A percentile compares a stretch with the other conserved stretches of the same genome.
These are phyloP conservation scores for Synanthedon andrenaeformis DNA, from an alignment of 2,888 invertebrate genomes.

Conservation along the genomic window DNA sequence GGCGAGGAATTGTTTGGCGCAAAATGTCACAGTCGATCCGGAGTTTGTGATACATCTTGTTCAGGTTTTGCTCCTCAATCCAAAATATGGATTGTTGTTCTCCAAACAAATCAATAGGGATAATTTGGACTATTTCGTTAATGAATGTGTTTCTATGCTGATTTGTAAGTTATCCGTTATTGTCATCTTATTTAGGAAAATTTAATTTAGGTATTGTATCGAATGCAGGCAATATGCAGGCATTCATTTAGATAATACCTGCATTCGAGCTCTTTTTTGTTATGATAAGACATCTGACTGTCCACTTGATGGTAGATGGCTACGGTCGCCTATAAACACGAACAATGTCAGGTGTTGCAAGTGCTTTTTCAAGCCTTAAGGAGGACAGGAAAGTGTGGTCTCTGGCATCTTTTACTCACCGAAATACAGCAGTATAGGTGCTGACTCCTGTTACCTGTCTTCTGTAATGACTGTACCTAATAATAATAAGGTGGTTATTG, in stretches of 20 bases:
- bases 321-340: too few relatives aligned
- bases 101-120: conserved; percentile 52
- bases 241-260: background rate
- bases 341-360: too few relatives aligned
- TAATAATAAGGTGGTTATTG: too few relatives aligned
- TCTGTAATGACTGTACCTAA: too few relatives aligned
- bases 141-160: conserved; percentile 58
- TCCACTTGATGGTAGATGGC: too few relatives aligned
- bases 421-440: background rate
- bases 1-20: conserved; percentile 58
- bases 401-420: background rate
- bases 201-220: background rate
- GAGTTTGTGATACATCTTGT: conserved; percentile 67
- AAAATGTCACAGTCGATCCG: conserved; percentile 45
- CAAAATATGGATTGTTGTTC: conserved; percentile 66
- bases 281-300: too few relatives aligned
- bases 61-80: conserved; percentile 65
- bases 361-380: too few relatives aligned
- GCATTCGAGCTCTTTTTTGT: too few relatives aligned
- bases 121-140: conserved; percentile 65
- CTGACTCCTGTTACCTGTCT: background rate
- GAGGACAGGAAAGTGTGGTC: too few relatives aligned
- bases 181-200: background rate
- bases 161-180: conserved; percentile 34
- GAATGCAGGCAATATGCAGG: background rate